Conservation (phyloP, 2,113 vertebrate species). For the Macrotis lagotis region DNA sequence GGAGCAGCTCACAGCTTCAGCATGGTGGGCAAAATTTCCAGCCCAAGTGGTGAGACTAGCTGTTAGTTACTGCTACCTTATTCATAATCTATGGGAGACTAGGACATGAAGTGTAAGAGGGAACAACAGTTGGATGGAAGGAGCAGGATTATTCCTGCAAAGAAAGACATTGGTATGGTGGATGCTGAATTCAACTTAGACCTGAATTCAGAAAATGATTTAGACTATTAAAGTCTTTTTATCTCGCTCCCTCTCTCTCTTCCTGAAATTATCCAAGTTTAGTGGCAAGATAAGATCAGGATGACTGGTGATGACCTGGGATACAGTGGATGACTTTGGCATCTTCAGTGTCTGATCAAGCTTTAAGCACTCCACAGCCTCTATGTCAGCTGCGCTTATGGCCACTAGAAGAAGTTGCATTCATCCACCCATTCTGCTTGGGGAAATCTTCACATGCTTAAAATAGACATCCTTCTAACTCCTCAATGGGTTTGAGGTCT, state of each 20-base stretch:
- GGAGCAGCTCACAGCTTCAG: background rate
- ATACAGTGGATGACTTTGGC: too few relatives aligned
- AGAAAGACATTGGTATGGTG: background rate
- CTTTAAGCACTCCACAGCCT: too few relatives aligned
- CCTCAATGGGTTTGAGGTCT: too few relatives aligned
- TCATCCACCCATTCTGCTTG: too few relatives aligned
- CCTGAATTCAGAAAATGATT: background rate
- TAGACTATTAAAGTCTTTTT: background rate
- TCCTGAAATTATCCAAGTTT: too few relatives aligned
- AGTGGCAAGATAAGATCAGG: too few relatives aligned
- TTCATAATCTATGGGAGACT: background rate
- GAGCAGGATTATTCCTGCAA: background rate
- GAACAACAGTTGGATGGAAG: background rate
- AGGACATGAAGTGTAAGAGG: background rate
- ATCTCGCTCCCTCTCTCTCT: background rate
- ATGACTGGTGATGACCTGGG: too few relatives aligned
- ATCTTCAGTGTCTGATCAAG: too few relatives aligned
- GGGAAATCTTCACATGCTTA: too few relatives aligned
- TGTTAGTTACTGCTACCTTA: background rate
- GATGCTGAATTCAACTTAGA: background rate
- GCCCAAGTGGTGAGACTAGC: background rate
- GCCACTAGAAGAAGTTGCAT: too few relatives aligned
- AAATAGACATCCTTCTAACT: too few relatives aligned
- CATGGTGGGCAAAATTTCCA: background rate
- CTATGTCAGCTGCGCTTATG: too few relatives aligned